These are phyloP conservation scores for Rhingia campestris DNA, from an alignment of 2,888 invertebrate species.

Conservation along the genomic window DNA sequence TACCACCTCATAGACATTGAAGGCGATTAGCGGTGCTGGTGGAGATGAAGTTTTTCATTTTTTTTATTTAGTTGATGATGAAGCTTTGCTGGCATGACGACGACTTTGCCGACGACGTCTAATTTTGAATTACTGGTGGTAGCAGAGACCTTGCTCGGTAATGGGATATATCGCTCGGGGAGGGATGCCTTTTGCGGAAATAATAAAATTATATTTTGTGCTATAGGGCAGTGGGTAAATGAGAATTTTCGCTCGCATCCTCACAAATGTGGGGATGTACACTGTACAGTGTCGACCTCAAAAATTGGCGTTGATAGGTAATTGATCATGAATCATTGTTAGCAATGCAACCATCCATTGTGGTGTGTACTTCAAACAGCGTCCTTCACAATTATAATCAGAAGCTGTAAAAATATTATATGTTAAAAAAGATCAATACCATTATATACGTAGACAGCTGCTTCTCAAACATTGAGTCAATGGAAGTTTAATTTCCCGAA, in stretches of 20 bases:
- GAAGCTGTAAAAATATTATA: neutral
- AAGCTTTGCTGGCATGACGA: slow-evolving; percentile 44
- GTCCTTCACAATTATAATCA: slow-evolving; percentile 12
- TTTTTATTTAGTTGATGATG: slow-evolving; percentile 69
- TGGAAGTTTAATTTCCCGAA: slow-evolving; percentile 64
- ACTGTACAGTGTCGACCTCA: slow-evolving; percentile 70
- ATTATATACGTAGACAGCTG: neutral
- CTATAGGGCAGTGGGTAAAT: slow-evolving; percentile 47
- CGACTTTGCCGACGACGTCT: slow-evolving; percentile 29
- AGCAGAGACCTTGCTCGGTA: slow-evolving; percentile 45
- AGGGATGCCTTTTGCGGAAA: slow-evolving; percentile 34
- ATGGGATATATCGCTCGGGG: slow-evolving; percentile 58
- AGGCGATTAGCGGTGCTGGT: slow-evolving; percentile 59
- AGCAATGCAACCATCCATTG: slow-evolving; percentile 32
- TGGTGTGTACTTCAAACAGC: neutral
- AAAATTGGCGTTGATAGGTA: slow-evolving; percentile 62
- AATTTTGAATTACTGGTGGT: slow-evolving; percentile 64
- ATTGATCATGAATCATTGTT: slow-evolving; percentile 63
- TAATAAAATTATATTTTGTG: slow-evolving; percentile 55
- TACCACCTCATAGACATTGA: slow-evolving; percentile 70
- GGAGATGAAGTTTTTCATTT: slow-evolving; percentile 21
- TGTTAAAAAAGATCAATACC: neutral
- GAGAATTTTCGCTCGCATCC: slow-evolving; percentile 46
- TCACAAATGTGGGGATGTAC: slow-evolving; percentile 53
- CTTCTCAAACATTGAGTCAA: slow-evolving; percentile 48